Percentiles rank a stretch among this genome's conserved stretches.
phyloP scores from a whole-genome alignment of 1,140 invertebrate genomes.

The Lordiphosa mommai region DNA sequence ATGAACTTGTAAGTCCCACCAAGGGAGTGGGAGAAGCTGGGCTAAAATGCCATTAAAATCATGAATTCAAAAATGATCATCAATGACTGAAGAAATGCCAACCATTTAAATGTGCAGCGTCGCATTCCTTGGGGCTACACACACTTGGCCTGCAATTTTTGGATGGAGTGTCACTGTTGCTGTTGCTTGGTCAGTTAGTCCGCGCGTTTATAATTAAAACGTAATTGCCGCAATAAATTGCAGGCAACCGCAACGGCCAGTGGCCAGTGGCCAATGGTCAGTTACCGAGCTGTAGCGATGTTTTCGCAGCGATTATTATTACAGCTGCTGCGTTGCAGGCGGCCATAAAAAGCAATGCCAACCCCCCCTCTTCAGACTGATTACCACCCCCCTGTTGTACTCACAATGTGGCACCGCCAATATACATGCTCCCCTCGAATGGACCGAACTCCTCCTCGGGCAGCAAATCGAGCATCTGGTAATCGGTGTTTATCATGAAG shows the following conservation, averaged over 20 bases:
- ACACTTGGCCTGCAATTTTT: background rate
- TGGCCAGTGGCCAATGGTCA: conserved; percentile 20
- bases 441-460: conserved; percentile 93
- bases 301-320: conserved; percentile 52
- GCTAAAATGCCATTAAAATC: no score
- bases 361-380: background rate
- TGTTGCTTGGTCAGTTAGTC: conserved; percentile 41
- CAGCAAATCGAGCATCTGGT: conserved; percentile 90
- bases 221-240: conserved; percentile 75
- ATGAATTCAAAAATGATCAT: no score
- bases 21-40: no score
- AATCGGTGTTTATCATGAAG: conserved; percentile 94
- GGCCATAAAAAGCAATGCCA: conserved; percentile 42
- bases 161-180: background rate
- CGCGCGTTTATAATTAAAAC: conserved; percentile 73
- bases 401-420: conserved; percentile 93
- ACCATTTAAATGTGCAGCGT: no score
- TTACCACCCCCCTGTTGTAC: conserved; percentile 64
- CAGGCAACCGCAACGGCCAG: conserved; percentile 61
- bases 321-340: conserved; percentile 47
- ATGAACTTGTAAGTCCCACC: no score
- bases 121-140: conserved; percentile 20
- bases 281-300: conserved; percentile 22
- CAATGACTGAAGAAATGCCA: no score
- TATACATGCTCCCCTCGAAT: conserved; percentile 95